phyloP scores from a whole-genome alignment of 2,888 invertebrate species.

The Lathronympha strigana region DNA sequence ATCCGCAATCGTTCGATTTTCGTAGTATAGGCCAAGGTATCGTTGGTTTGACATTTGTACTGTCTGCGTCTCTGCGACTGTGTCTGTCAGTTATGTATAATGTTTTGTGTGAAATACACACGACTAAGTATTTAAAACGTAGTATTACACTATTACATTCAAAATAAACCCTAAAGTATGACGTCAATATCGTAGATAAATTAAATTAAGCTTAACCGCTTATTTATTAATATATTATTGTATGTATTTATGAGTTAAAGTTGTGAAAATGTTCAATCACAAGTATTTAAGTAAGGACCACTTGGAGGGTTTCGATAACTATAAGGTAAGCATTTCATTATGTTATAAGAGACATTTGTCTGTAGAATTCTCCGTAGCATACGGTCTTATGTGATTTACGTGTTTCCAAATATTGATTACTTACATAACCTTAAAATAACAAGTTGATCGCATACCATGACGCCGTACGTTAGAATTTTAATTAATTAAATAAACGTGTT shows the following conservation, averaged over 20 bases:
- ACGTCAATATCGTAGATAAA: conserved; percentile 9
- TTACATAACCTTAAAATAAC: conserved; percentile 56
- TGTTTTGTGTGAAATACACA: not conserved
- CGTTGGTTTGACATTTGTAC: not conserved
- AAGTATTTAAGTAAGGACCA: conserved; percentile 93
- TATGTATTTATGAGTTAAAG: conserved; percentile 46
- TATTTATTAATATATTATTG: conserved; percentile 31
- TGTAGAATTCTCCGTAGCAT: not conserved
- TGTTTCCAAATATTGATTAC: conserved; percentile 34
- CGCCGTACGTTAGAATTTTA: conserved; percentile 21
- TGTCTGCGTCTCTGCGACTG: not conserved
- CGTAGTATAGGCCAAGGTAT: too few species aligned
- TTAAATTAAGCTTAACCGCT: conserved; percentile 20
- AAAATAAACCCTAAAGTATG: conserved; percentile 17
- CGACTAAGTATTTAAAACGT: not conserved
- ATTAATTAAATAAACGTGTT: conserved; percentile 16
- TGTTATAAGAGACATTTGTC: not conserved
- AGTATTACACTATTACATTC: not conserved
- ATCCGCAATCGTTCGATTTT: too few species aligned
- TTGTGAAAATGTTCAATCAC: conserved; percentile 83
- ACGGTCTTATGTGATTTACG: conserved; percentile 1
- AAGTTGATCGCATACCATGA: not conserved
- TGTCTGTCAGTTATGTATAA: not conserved
- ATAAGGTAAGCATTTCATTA: conserved; percentile 86
- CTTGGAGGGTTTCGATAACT: conserved; percentile 96